Conservation (phyloP, 2,113 vertebrate genomes). For the Ageneiosus marmoratus region DNA sequence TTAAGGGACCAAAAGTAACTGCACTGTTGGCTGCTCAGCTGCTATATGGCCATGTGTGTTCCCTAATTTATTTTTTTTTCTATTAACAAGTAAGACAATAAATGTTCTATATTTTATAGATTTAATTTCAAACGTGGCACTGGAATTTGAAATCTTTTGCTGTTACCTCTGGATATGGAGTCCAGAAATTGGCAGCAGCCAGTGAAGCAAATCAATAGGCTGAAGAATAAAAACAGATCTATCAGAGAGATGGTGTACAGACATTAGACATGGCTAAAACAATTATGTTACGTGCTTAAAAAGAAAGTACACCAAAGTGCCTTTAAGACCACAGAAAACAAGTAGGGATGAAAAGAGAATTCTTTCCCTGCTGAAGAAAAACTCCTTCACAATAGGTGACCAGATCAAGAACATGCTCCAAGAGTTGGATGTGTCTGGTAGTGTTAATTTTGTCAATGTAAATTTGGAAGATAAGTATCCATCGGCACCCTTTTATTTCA, state of each 20-base stretch:
- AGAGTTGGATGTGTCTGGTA: not conserved
- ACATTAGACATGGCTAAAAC: not conserved
- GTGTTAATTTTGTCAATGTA: not conserved
- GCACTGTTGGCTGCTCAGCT: not conserved
- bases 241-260: not conserved
- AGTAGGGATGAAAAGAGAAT: not conserved
- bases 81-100: not conserved
- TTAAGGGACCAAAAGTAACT: not conserved
- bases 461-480: too few relatives aligned
- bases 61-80: not conserved
- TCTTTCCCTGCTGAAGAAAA: not conserved
- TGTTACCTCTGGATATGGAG: not conserved
- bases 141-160: not conserved
- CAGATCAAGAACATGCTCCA: too few relatives aligned
- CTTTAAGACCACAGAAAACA: not conserved
- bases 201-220: not conserved
- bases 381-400: too few relatives aligned
- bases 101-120: not conserved
- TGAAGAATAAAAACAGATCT: not conserved
- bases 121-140: not conserved
- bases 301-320: not conserved
- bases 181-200: not conserved
- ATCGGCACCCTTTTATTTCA: too few relatives aligned
- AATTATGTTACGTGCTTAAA: not conserved
- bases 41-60: not conserved